Conservation (phyloP, 2,797 vertebrate genomes). For the Parauchenoglanis ngamensis region DNA sequence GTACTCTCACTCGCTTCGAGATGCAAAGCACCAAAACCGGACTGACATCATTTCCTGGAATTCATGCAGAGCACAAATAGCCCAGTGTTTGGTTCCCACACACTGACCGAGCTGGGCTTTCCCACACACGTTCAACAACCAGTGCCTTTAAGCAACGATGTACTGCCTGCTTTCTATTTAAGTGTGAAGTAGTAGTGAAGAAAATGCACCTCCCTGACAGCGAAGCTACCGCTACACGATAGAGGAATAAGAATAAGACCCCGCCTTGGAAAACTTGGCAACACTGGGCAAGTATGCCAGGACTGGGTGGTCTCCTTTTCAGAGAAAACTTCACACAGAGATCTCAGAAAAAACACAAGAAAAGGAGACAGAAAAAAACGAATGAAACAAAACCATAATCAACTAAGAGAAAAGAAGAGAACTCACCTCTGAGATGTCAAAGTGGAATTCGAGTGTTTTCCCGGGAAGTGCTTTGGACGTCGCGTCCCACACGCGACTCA, state of each 20-base stretch:
- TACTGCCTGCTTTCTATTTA: conserved; percentile 46
- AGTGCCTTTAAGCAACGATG: conserved; percentile 48
- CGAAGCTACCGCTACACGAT: conserved; percentile 31
- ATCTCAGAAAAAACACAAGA: background rate
- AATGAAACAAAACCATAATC: background rate
- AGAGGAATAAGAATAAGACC: conserved; percentile 49
- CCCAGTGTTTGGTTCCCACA: conserved; percentile 77
- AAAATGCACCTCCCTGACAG: conserved; percentile 59
- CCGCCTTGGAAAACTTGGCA: conserved; percentile 36
- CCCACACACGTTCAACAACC: conserved; percentile 59
- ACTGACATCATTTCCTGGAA: conserved; percentile 82
- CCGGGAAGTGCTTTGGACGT: conserved; percentile 94
- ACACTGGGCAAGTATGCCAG: conserved; percentile 20
- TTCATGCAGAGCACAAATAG: conserved; percentile 78
- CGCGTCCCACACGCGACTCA: conserved; percentile 91
- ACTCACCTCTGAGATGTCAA: conserved; percentile 95
- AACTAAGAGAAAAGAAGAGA: background rate
- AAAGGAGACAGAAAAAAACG: background rate
- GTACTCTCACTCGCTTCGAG: conserved; percentile 59
- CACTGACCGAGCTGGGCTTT: conserved; percentile 47
- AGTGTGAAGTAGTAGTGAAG: conserved; percentile 58
- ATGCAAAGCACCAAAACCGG: conserved; percentile 62
- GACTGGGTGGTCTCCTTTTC: conserved; percentile 26
- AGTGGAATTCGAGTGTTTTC: conserved; percentile 97
- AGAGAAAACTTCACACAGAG: background rate